These are phyloP conservation scores for Albula goreensis DNA, from an alignment of 2,113 vertebrate species.

Conservation along the genomic window DNA sequence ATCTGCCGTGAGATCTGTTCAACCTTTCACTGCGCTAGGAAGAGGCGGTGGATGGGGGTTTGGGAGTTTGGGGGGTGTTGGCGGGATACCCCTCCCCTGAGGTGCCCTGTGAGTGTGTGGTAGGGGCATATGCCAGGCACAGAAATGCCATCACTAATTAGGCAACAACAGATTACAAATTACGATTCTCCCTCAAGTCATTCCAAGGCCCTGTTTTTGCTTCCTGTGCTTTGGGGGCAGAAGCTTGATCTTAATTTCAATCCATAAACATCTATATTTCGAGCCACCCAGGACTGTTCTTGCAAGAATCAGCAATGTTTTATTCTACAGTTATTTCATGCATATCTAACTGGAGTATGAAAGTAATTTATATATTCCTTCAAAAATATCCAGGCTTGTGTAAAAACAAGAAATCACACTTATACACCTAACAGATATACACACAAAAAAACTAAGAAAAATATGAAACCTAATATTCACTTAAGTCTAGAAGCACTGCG, in stretches of 20 bases:
- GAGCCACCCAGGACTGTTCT: neutral
- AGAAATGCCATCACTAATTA: conserved; percentile 35
- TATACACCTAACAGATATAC: too few species aligned
- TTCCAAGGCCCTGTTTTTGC: neutral
- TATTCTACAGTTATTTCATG: too few species aligned
- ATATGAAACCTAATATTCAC: too few species aligned
- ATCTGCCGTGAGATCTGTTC: neutral
- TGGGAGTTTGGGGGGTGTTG: neutral
- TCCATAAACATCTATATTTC: neutral
- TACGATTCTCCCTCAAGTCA: neutral
- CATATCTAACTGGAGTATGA: neutral
- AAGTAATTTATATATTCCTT: too few species aligned
- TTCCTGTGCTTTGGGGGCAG: neutral
- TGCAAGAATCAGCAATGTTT: neutral
- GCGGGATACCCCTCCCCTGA: neutral
- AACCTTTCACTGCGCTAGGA: neutral
- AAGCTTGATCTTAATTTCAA: neutral
- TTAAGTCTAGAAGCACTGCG: too few species aligned
- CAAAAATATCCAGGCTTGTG: too few species aligned
- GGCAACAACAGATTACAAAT: conserved; percentile 28
- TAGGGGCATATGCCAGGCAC: neutral
- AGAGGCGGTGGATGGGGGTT: too few species aligned
- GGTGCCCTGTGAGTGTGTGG: neutral
- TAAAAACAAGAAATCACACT: too few species aligned
- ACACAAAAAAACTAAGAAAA: too few species aligned